These are phyloP conservation scores for Euphonia xanthogaster DNA, from an alignment of 2,797 vertebrate genomes.

Conservation along the genomic window DNA sequence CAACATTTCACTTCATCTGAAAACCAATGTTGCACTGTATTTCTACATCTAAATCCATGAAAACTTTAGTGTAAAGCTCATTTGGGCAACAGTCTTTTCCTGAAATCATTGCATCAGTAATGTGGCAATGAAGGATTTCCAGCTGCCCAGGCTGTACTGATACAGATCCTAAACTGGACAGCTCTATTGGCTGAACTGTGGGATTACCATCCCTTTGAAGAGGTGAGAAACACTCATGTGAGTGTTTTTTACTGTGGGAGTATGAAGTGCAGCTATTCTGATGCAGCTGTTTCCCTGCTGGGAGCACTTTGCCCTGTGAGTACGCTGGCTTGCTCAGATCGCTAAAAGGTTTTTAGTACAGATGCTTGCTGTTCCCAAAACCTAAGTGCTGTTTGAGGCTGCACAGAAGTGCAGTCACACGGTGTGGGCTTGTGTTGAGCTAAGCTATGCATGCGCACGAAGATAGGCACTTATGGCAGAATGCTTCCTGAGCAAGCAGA, in stretches of 20 bases:
- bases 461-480: not conserved
- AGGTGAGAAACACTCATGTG: too few relatives aligned
- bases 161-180: not conserved
- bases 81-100: not conserved
- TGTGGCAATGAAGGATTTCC: not conserved
- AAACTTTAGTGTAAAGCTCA: not conserved
- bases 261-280: not conserved
- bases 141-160: not conserved
- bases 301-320: not conserved
- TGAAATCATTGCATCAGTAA: not conserved
- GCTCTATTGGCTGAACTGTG: not conserved
- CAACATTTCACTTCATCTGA: not conserved
- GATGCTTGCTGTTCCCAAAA: not conserved
- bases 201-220: not conserved
- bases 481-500: not conserved
- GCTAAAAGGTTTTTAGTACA: not conserved
- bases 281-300: not conserved
- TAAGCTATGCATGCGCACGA: not conserved
- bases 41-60: not conserved
- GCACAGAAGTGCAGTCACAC: not conserved
- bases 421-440: not conserved
- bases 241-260: not conserved
- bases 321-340: not conserved
- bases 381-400: not conserved
- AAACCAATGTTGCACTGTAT: not conserved